These are phyloP conservation scores for Stegastes partitus DNA, from an alignment of 2,113 vertebrate genomes.

Conservation along the genomic window DNA sequence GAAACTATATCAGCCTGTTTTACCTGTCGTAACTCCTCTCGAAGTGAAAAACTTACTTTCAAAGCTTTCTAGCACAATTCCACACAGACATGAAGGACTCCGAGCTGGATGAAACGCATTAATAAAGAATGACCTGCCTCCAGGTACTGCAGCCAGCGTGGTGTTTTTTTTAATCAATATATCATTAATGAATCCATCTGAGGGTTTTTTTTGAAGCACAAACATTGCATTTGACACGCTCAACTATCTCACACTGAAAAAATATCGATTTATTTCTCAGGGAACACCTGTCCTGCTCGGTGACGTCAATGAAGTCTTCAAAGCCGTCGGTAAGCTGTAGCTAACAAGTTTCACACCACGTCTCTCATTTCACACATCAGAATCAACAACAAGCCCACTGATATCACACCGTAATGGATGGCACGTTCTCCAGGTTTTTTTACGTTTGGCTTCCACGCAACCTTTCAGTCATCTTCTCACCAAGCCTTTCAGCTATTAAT, in stretches of 20 bases:
- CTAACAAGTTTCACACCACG: constrained; percentile 11
- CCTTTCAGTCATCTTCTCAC: background rate
- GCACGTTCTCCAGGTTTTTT: background rate
- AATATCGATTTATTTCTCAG: constrained; percentile 16
- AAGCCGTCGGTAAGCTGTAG: constrained; percentile 5
- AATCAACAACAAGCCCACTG: background rate
- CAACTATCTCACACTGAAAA: background rate
- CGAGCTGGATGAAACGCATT: background rate
- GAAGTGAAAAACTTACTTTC: background rate
- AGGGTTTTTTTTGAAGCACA: background rate
- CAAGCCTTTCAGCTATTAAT: background rate
- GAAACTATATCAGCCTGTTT: background rate
- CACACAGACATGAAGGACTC: background rate
- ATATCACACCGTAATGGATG: background rate
- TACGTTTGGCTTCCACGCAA: background rate
- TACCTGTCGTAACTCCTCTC: background rate
- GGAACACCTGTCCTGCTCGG: background rate
- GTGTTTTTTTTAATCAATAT: constrained; percentile 1
- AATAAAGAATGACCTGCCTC: constrained; percentile 16
- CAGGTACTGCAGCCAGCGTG: too few relatives aligned
- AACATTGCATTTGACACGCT: background rate
- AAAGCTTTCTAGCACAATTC: background rate
- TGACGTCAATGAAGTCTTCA: constrained; percentile 16
- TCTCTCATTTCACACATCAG: constrained; percentile 26
- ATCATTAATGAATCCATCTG: background rate